These are phyloP conservation scores for Chelon auratus DNA, from an alignment of 2,797 vertebrate genomes.

Conservation along the genomic window DNA sequence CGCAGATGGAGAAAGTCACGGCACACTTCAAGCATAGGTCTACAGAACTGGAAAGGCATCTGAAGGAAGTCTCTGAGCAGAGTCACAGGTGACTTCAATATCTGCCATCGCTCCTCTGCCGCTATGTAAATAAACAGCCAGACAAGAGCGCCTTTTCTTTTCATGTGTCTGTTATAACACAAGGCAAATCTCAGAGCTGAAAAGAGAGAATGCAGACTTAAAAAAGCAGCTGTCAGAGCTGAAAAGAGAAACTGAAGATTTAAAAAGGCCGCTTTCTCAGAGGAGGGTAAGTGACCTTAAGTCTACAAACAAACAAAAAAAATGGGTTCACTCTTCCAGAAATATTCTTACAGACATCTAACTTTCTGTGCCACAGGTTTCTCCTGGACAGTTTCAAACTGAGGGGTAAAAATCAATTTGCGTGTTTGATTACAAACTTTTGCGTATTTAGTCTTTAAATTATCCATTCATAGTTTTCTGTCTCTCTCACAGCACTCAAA, in stretches of 20 bases:
- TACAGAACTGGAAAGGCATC: slow-evolving; percentile 80
- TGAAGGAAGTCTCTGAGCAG: slow-evolving; percentile 83
- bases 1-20: slow-evolving; percentile 84
- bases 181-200: slow-evolving; percentile 87
- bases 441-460: background rate
- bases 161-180: slow-evolving; percentile 45
- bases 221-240: slow-evolving; percentile 85
- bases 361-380: slow-evolving; percentile 68
- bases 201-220: slow-evolving; percentile 85
- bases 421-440: background rate
- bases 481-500: slow-evolving; percentile 74
- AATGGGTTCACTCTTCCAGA: background rate
- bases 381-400: slow-evolving; percentile 74
- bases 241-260: slow-evolving; percentile 85
- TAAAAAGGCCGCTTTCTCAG: slow-evolving; percentile 88
- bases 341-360: background rate
- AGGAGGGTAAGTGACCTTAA: slow-evolving; percentile 82
- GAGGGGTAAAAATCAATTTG: slow-evolving; percentile 70
- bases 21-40: slow-evolving; percentile 85
- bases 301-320: background rate
- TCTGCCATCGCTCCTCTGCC: background rate
- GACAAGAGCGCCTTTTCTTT: slow-evolving; percentile 1
- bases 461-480: slow-evolving; percentile 10
- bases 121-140: slow-evolving; percentile 13
- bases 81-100: slow-evolving; percentile 74